Percentiles rank a stretch among this genome's conserved stretches.
Evolutionary conservation across 2,797 vertebrate species (phyloP).

Genomic region (Zenarchopterus dispar): DNA sequence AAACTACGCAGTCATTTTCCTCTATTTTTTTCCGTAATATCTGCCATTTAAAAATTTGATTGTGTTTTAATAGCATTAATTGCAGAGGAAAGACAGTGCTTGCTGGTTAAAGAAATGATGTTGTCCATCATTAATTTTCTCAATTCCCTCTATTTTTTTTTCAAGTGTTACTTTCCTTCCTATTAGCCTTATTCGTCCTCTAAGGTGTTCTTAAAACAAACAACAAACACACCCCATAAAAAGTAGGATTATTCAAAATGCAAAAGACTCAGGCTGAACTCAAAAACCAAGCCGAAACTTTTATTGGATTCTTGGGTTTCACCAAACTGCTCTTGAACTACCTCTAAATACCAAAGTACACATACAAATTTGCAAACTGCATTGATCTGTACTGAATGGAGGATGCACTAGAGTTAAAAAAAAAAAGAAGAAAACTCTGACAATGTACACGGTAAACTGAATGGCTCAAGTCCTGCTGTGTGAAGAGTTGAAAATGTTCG

Average conservation of each 20-base stretch:
- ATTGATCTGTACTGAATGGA: slow-evolving; percentile 26
- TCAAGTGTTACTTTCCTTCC: no score
- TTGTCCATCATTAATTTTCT: no score
- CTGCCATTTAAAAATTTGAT: no score
- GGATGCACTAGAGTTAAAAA: slow-evolving; percentile 4
- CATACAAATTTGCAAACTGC: slow-evolving; percentile 20
- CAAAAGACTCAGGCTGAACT: not conserved
- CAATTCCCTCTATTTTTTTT: no score
- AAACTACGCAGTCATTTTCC: no score
- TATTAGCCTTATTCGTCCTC: no score
- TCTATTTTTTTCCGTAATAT: no score
- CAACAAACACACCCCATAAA: not conserved
- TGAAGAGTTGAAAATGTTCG: slow-evolving; percentile 32
- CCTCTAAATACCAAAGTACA: slow-evolving; percentile 16
- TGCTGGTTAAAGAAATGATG: no score
- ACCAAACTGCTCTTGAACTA: slow-evolving; percentile 21
- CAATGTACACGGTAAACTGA: no score
- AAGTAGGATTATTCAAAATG: not conserved
- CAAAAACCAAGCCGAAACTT: slow-evolving; percentile 3
- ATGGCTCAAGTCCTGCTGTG: no score
- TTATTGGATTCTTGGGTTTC: slow-evolving; percentile 3
- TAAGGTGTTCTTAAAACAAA: not conserved
- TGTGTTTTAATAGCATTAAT: no score
- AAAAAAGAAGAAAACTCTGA: slow-evolving; percentile 16
- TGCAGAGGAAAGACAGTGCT: no score